Evolutionary conservation across 2,113 vertebrate genomes (phyloP).

Genomic region (Dolichallabes microphthalmus): DNA sequence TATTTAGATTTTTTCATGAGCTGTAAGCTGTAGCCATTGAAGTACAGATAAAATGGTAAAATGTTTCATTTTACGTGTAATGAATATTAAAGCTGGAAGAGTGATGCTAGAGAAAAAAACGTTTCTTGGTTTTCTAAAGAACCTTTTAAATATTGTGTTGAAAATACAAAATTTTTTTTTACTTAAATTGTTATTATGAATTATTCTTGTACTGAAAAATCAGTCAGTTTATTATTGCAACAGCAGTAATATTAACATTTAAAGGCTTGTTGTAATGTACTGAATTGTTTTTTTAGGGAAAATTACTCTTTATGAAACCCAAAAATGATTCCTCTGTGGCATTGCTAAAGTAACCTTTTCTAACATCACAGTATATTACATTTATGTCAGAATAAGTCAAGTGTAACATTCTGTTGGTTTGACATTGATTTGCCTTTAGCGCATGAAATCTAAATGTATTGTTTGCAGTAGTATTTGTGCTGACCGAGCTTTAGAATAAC

Average conservation of each 20-base stretch:
- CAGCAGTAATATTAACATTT: neutral
- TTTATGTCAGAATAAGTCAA: neutral
- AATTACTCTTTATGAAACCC: neutral
- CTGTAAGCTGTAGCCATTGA: too few relatives aligned
- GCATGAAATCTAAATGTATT: slow-evolving; percentile 6
- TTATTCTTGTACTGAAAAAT: neutral
- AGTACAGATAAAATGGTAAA: too few relatives aligned
- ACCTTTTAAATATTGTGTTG: neutral
- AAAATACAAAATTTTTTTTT: neutral
- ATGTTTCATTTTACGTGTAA: too few relatives aligned
- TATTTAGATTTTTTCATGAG: too few relatives aligned
- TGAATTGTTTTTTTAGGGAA: neutral
- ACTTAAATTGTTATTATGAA: neutral
- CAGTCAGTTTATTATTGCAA: neutral
- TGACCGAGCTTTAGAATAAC: neutral
- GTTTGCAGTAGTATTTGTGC: slow-evolving; percentile 15
- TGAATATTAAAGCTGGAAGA: neutral
- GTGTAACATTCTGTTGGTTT: neutral
- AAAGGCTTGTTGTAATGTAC: neutral
- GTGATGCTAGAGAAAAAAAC: neutral
- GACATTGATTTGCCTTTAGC: neutral
- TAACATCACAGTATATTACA: neutral
- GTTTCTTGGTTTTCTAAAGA: neutral
- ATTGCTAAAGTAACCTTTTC: neutral
- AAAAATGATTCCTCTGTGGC: neutral